Percentiles rank a stretch among this genome's conserved stretches.
phyloP scores from a whole-genome alignment of 2,888 invertebrate genomes.

The Eudiplozoon nipponicum region DNA sequence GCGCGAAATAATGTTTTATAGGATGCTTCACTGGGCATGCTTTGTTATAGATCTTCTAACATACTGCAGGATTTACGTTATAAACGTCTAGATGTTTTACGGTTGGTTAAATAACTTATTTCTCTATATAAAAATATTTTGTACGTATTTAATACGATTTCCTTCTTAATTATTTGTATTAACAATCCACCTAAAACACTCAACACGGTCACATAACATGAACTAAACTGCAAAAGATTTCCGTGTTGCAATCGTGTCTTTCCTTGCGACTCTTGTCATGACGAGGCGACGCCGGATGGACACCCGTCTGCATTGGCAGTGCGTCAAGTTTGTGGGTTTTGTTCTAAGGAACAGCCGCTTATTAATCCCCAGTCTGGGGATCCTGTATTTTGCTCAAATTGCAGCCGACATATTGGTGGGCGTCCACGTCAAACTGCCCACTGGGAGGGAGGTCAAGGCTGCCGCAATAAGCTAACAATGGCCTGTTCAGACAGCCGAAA shows the following conservation, averaged over 20 bases:
- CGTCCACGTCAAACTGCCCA: neutral
- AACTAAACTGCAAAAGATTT: no score
- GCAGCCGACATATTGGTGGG: neutral
- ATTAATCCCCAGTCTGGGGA: neutral
- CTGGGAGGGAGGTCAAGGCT: slow-evolving; percentile 1
- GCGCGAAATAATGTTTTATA: no score
- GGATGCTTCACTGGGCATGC: no score
- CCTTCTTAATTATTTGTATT: no score
- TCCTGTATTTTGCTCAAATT: neutral
- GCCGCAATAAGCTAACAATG: slow-evolving; percentile 1
- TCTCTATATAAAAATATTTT: no score
- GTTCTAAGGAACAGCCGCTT: slow-evolving; percentile 29
- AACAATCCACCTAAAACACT: no score
- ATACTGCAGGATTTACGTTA: no score
- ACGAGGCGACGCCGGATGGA: slow-evolving; percentile 19
- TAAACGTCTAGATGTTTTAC: no score
- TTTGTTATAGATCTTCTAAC: no score
- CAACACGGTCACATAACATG: no score
- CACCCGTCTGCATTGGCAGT: slow-evolving; percentile 28
- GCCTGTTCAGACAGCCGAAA: neutral
- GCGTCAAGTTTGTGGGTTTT: slow-evolving; percentile 29
- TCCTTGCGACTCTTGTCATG: slow-evolving; percentile 29
- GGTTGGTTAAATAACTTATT: no score
- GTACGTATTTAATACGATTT: no score
- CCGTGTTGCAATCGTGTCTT: slow-evolving; percentile 29